Evolutionary conservation across 2,888 invertebrate species (phyloP).

Genomic region (Scaptomyza reducta): DNA sequence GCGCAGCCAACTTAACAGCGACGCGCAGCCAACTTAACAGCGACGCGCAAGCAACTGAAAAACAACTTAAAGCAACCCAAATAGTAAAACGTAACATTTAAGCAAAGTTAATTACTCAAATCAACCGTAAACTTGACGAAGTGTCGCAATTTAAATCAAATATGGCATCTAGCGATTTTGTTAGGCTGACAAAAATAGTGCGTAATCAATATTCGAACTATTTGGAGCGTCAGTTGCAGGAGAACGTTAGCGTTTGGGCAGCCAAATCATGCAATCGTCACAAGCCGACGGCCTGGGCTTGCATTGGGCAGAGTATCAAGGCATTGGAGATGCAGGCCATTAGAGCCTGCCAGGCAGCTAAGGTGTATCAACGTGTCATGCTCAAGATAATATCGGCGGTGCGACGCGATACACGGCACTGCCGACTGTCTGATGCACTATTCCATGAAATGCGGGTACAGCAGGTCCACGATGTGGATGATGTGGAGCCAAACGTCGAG

Average conservation of each 20-base stretch:
- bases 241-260: slow-evolving; percentile 72
- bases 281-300: slow-evolving; percentile 60
- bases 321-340: slow-evolving; percentile 76
- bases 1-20: neutral
- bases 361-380: slow-evolving; percentile 80
- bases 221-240: slow-evolving; percentile 74
- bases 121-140: too few relatives aligned
- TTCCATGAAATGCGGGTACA: slow-evolving; percentile 57
- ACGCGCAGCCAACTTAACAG: neutral
- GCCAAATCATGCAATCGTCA: slow-evolving; percentile 60
- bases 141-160: too few relatives aligned
- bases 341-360: slow-evolving; percentile 76
- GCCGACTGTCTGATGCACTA: slow-evolving; percentile 62
- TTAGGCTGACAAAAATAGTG: slow-evolving; percentile 71
- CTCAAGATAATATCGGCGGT: slow-evolving; percentile 79
- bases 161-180: slow-evolving; percentile 4
- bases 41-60: too few relatives aligned
- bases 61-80: too few relatives aligned
- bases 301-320: slow-evolving; percentile 63
- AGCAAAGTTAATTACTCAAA: too few relatives aligned
- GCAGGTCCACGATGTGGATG: slow-evolving; percentile 5
- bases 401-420: slow-evolving; percentile 73
- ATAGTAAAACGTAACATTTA: too few relatives aligned
- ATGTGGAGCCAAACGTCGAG: slow-evolving; percentile 21
- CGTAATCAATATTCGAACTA: slow-evolving; percentile 77